These are phyloP conservation scores for Fregata magnificens DNA, from an alignment of 2,113 vertebrate species.

Conservation along the genomic window DNA sequence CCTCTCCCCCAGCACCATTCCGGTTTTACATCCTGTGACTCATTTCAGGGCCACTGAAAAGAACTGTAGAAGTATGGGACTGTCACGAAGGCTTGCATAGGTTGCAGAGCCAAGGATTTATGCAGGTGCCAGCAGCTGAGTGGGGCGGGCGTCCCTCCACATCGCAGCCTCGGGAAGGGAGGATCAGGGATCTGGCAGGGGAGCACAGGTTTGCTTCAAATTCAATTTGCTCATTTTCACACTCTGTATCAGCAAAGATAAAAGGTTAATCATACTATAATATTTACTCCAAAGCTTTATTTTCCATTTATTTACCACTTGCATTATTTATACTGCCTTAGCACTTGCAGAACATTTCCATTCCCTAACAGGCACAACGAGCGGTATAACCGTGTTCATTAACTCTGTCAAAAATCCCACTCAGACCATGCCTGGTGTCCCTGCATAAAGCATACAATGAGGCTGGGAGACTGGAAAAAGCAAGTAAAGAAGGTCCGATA, in stretches of 20 bases:
- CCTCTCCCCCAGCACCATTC: background rate
- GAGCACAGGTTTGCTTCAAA: background rate
- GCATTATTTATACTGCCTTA: background rate
- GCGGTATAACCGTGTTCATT: background rate
- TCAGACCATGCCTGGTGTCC: background rate
- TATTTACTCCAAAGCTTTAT: background rate
- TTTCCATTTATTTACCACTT: background rate
- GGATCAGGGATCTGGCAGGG: background rate
- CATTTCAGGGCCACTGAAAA: background rate
- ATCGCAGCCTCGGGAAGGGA: fast-evolving
- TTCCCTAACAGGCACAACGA: background rate
- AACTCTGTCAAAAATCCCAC: background rate
- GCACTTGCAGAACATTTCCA: background rate
- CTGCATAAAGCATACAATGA: background rate
- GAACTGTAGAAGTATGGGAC: background rate
- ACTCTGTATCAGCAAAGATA: background rate
- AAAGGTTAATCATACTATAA: background rate
- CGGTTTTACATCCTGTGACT: background rate
- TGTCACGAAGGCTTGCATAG: fast-evolving
- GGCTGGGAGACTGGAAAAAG: background rate
- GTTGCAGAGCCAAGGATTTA: background rate
- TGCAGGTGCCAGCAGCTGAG: background rate
- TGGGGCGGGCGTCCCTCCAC: fast-evolving
- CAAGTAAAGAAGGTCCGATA: background rate
- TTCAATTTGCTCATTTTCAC: background rate